Percentiles rank a stretch among this genome's conserved stretches.
Evolutionary conservation across 2,888 invertebrate species (phyloP).

Genomic region (Nasonovia ribisnigri): DNA sequence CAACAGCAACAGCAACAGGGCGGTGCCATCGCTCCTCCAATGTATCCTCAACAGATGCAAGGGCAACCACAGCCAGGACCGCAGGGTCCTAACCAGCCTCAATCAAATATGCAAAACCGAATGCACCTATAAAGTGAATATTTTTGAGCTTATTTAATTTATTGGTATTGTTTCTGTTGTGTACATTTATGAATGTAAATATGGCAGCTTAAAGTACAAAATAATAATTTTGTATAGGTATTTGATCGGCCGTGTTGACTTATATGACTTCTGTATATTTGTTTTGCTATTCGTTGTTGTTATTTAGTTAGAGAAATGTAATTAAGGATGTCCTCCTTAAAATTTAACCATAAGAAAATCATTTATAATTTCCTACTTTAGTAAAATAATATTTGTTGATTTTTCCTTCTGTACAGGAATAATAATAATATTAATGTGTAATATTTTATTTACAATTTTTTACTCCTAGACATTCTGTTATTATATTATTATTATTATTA

Average conservation of each 20-base stretch:
- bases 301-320: conserved; percentile 64
- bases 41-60: conserved; percentile 68
- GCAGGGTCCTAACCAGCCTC: conserved; percentile 68
- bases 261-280: conserved; percentile 63
- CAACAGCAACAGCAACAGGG: conserved; percentile 68
- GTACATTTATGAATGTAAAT: conserved; percentile 63
- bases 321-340: conserved; percentile 57
- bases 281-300: conserved; percentile 63
- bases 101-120: conserved; percentile 65
- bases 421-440: conserved; percentile 61
- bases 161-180: conserved; percentile 59
- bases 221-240: conserved; percentile 59
- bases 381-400: conserved; percentile 65
- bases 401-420: conserved; percentile 65
- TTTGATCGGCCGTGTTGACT: conserved; percentile 64
- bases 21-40: conserved; percentile 53
- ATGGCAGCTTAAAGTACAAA: conserved; percentile 65
- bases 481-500: conserved; percentile 59
- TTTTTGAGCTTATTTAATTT: conserved; percentile 56
- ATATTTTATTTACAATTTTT: conserved; percentile 65
- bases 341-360: conserved; percentile 46
- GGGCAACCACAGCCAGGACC: conserved; percentile 70
- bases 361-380: conserved; percentile 65
- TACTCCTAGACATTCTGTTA: conserved; percentile 65
- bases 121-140: conserved; percentile 54